A percentile compares a stretch with the other conserved stretches of the same genome.
Evolutionary conservation across 2,797 vertebrate species (phyloP).

Genomic region (Gallinago solitaria): DNA sequence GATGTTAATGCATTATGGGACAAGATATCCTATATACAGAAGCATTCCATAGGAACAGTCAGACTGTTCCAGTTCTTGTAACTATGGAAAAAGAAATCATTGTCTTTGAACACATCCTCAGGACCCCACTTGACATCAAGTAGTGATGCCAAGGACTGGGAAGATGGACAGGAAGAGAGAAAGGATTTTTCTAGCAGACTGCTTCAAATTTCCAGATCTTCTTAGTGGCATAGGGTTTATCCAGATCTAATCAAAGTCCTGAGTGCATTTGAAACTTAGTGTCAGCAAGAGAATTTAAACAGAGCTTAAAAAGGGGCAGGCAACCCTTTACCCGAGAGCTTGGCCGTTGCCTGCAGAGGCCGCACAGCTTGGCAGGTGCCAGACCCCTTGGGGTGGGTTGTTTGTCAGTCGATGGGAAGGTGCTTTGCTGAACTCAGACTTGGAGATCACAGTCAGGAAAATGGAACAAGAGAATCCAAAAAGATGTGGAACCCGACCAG

Average conservation of each 20-base stretch:
- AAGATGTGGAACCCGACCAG: background rate
- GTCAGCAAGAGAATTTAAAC: background rate
- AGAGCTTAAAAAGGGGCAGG: background rate
- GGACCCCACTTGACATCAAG: background rate
- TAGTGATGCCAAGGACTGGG: background rate
- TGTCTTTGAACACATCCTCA: background rate
- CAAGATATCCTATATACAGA: background rate
- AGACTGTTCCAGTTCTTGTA: background rate
- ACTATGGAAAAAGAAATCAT: background rate
- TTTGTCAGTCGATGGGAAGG: background rate
- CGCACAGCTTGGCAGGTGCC: background rate
- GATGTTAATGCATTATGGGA: background rate
- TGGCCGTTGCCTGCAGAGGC: background rate
- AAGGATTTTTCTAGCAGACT: background rate
- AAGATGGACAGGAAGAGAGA: background rate
- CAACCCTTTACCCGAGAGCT: background rate
- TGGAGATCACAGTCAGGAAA: background rate
- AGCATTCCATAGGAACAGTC: background rate
- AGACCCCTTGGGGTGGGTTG: background rate
- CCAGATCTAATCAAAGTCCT: background rate
- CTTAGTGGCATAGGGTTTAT: background rate
- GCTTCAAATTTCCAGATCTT: background rate
- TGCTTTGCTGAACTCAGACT: background rate
- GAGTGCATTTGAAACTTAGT: background rate
- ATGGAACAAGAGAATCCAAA: background rate